These are phyloP conservation scores for Buteo buteo DNA, from an alignment of 2,113 vertebrate genomes.

Conservation along the genomic window DNA sequence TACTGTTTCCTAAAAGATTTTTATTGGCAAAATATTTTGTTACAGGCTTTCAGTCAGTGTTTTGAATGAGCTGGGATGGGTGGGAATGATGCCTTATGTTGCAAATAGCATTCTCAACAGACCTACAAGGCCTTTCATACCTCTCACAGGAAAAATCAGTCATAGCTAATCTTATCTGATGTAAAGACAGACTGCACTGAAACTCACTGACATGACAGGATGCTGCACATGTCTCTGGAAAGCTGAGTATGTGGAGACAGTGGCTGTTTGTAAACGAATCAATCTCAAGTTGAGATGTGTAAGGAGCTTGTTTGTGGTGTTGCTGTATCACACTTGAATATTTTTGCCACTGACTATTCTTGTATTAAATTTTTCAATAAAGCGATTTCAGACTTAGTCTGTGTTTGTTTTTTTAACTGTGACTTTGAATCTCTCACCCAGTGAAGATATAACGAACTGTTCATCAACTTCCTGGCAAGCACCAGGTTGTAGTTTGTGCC, in stretches of 20 bases:
- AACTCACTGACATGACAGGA: neutral
- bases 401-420: neutral
- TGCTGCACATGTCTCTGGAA: neutral
- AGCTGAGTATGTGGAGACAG: neutral
- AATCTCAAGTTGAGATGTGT: neutral
- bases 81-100: neutral
- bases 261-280: neutral
- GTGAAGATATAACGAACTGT: neutral
- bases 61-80: neutral
- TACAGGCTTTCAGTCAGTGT: neutral
- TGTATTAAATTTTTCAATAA: constrained; percentile 25
- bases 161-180: neutral
- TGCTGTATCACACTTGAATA: neutral
- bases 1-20: neutral
- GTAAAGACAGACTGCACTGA: neutral
- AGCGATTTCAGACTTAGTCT: neutral
- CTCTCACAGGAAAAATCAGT: neutral
- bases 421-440: neutral
- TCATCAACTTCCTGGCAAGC: neutral
- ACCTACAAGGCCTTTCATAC: neutral
- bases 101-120: neutral
- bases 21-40: neutral
- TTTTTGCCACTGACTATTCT: neutral
- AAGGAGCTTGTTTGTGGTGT: neutral
- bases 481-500: neutral